Base-by-base conservation (phyloP, 1,140 invertebrate species). In the Babylonia areolata region DNA sequence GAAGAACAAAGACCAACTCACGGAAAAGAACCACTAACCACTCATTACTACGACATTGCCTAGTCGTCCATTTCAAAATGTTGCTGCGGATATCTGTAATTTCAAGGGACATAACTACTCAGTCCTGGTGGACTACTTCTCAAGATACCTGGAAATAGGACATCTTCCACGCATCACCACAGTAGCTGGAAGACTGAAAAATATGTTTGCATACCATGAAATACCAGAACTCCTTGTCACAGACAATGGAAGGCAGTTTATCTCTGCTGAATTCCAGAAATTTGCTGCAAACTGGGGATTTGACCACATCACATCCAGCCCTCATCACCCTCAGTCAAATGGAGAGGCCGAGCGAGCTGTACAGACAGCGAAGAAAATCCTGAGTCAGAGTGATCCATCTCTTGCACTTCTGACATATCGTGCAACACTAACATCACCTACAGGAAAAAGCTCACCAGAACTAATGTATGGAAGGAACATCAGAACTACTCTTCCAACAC, bases 161-260 rank as follows among this genome's bases (percentile, higher is more conserved):
- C 15, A 75, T 39, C 33, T 75, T 12, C n/a, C n/a, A 35, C 11
- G 3, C 31, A 37, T 37, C 1, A 75, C 3, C 17, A 35, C 73
- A 15, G 17, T 75, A 1, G 3, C 23, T 20, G 73, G 33, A 75
- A 35, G 73, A 17, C n/a, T 75, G 33, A 75, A 71, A 28, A 71
- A 71, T 28, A 71, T 71, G 23, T 71, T 71, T 31, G 80, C 85
- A 31, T 33, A 86, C 31, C 79, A 86, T 33, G 95, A 94, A 17
- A 87, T 95, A 69, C 94, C 94, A 12, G 82, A 92, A 39, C 17
- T 33, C 1, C 2, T 73, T 17, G 23, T 40, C 31, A 71, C 64
- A n/a, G 78, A 80, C 78, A 80, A 80, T n/a, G 39, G 78, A 1
- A 40, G 33, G 6, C 83, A 73, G 15, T 40, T 73, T 35, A 31